phyloP scores from a whole-genome alignment of 2,797 vertebrate species.

The Premnoplex brunnescens region DNA sequence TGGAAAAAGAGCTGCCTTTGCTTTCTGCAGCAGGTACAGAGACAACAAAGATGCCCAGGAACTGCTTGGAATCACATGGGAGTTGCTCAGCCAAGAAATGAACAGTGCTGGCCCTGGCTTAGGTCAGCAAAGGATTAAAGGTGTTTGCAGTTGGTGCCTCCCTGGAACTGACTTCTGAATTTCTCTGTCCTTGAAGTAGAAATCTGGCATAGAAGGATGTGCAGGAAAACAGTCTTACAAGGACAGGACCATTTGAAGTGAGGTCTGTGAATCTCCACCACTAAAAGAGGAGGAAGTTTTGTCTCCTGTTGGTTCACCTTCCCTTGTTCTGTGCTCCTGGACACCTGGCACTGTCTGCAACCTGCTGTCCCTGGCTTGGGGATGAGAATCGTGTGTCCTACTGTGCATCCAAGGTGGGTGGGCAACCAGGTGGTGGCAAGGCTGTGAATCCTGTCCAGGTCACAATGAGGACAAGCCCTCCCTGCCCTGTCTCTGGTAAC shows the following conservation, averaged over 20 bases:
- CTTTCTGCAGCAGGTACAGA: not conserved
- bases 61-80: not conserved
- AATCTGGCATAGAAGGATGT: not conserved
- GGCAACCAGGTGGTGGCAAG: not conserved
- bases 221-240: not conserved
- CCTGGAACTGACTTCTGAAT: not conserved
- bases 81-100: not conserved
- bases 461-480: not conserved
- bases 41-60: not conserved
- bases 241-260: fast-evolving
- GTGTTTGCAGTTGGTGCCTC: not conserved
- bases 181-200: not conserved
- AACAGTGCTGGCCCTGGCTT: not conserved
- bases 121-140: not conserved
- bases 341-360: not conserved
- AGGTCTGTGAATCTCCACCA: not conserved
- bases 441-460: not conserved
- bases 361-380: fast-evolving
- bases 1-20: not conserved
- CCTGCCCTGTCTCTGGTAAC: not conserved
- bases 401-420: not conserved
- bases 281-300: not conserved
- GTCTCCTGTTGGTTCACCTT: not conserved
- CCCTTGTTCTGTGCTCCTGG: not conserved
- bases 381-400: fast-evolving